A percentile compares a stretch with the other conserved stretches of the same genome.
phyloP scores from a whole-genome alignment of 64 coral and sea anemone species.

The Acropora tenuis region DNA sequence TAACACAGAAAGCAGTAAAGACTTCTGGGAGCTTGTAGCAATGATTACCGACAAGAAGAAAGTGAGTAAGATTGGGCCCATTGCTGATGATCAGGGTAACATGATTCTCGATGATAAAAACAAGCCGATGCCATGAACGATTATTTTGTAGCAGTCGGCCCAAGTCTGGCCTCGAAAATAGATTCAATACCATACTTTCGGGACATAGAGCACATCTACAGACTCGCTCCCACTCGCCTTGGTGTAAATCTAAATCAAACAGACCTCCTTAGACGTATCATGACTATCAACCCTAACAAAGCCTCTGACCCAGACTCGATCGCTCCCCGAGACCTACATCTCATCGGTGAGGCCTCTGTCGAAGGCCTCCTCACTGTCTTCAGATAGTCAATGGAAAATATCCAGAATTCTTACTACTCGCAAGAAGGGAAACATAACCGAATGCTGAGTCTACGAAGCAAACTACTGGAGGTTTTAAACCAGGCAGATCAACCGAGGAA shows the following conservation, averaged over 20 bases:
- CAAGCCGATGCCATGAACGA: constrained; percentile 71
- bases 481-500: not conserved
- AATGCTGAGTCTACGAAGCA: constrained; percentile 52
- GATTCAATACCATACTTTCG: constrained; percentile 7
- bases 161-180: constrained; percentile 43
- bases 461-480: constrained; percentile 61
- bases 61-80: constrained; percentile 33
- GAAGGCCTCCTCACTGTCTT: constrained; percentile 42
- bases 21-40: constrained; percentile 64
- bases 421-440: constrained; percentile 54
- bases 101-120: constrained; percentile 28
- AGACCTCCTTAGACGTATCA: constrained; percentile 48
- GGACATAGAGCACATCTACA: constrained; percentile 37
- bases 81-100: constrained; percentile 63
- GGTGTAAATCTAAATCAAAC: constrained; percentile 27
- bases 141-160: constrained; percentile 57
- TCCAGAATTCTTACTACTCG: constrained; percentile 35
- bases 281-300: constrained; percentile 51
- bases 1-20: constrained; percentile 54
- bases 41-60: constrained; percentile 61
- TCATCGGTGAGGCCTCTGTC: constrained; percentile 28
- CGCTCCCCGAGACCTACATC: constrained; percentile 52
- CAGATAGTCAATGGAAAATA: constrained; percentile 54
- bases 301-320: constrained; percentile 42
- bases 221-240: constrained; percentile 42